phyloP scores from a whole-genome alignment of 2,797 vertebrate species.

The Linurgus olivaceus region DNA sequence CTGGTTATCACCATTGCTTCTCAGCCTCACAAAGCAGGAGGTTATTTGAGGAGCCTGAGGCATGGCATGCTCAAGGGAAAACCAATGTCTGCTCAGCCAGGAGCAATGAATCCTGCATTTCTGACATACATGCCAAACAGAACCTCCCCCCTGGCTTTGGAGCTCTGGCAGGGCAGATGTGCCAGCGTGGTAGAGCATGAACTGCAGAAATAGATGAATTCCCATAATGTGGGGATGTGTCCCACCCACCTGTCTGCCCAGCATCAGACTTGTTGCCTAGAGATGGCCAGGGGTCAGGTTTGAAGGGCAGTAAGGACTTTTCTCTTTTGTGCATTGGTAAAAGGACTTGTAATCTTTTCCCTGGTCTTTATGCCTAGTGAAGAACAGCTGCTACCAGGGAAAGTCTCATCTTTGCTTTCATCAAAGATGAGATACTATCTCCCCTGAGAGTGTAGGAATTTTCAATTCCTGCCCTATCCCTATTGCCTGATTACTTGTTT shows the following conservation, averaged over 20 bases:
- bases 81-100: background rate
- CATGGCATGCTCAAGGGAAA: background rate
- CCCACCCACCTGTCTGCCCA: background rate
- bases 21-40: background rate
- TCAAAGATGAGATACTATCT: background rate
- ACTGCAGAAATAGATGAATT: background rate
- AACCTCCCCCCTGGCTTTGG: background rate
- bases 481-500: background rate
- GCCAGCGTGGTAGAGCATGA: background rate
- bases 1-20: background rate
- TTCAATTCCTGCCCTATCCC: background rate
- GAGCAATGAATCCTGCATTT: background rate
- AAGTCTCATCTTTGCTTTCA: background rate
- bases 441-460: background rate
- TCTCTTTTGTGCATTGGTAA: background rate
- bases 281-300: background rate
- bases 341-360: background rate
- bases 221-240: background rate
- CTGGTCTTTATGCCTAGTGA: background rate
- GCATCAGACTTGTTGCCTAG: background rate
- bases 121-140: background rate
- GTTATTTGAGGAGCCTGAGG: background rate
- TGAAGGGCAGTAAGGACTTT: background rate
- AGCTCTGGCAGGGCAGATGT: background rate
- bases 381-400: background rate